A percentile compares a stretch with the other conserved stretches of the same genome.
Conservation (phyloP, 2,797 vertebrate species). For the Gambusia yucatana region DNA sequence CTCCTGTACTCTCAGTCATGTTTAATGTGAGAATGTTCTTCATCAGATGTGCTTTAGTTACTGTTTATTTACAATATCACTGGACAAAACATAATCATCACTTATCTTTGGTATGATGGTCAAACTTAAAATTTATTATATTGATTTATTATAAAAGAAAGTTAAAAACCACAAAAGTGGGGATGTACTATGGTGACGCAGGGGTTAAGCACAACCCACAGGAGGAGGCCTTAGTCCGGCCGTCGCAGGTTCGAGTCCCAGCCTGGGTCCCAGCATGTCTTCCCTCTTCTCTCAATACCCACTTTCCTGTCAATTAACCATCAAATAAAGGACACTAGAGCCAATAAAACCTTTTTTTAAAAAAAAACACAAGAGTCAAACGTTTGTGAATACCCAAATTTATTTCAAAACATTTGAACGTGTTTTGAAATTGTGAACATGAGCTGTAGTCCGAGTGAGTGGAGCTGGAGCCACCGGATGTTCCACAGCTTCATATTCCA, state of each 20-base stretch:
- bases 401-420: slow-evolving; percentile 73
- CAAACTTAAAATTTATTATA: neutral
- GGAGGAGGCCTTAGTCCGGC: no score
- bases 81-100: neutral
- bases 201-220: no score
- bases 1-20: neutral
- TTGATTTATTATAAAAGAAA: neutral
- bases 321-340: no score
- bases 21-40: neutral
- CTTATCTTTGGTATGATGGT: neutral
- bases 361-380: slow-evolving; percentile 13
- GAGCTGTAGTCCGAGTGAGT: slow-evolving; percentile 22
- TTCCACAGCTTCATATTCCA: slow-evolving; percentile 43
- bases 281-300: no score
- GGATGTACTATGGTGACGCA: no score
- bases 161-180: neutral
- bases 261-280: no score
- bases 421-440: neutral
- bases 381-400: slow-evolving; percentile 58
- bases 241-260: no score
- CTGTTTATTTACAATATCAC: no score
- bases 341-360: no score
- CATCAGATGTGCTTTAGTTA: neutral
- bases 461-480: slow-evolving; percentile 21
- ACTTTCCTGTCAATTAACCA: no score